Evolutionary conservation across 2,888 invertebrate species (phyloP).

Genomic region (Mythimna vitellina): DNA sequence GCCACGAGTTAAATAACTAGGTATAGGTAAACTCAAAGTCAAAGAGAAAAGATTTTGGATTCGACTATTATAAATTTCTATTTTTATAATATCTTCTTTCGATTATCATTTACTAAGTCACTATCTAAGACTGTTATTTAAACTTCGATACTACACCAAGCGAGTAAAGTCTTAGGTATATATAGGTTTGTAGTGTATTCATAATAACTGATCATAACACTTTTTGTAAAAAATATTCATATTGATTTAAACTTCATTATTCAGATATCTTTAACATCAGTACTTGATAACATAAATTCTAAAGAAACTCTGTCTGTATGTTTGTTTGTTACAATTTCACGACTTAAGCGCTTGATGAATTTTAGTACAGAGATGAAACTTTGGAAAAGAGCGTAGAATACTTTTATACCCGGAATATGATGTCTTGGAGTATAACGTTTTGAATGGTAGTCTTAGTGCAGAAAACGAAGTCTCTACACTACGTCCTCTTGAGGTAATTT

Average conservation of each 20-base stretch:
- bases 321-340: neutral
- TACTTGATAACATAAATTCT: too few relatives aligned
- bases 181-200: too few relatives aligned
- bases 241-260: too few relatives aligned
- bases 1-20: neutral
- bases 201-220: neutral
- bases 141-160: neutral
- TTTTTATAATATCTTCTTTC: too few relatives aligned
- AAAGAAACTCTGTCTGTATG: too few relatives aligned
- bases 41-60: conserved; percentile 1
- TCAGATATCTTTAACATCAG: too few relatives aligned
- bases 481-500: neutral
- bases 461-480: too few relatives aligned
- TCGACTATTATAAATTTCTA: neutral
- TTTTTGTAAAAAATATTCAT: neutral
- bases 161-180: neutral
- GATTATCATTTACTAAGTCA: too few relatives aligned
- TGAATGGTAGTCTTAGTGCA: too few relatives aligned
- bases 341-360: neutral
- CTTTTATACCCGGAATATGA: neutral
- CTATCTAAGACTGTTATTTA: neutral
- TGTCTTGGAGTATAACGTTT: too few relatives aligned
- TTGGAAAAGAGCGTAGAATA: neutral
- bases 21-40: neutral
- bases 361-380: neutral